These are phyloP conservation scores for Dilophus febrilis DNA, from an alignment of 2,888 invertebrate species.

Conservation along the genomic window DNA sequence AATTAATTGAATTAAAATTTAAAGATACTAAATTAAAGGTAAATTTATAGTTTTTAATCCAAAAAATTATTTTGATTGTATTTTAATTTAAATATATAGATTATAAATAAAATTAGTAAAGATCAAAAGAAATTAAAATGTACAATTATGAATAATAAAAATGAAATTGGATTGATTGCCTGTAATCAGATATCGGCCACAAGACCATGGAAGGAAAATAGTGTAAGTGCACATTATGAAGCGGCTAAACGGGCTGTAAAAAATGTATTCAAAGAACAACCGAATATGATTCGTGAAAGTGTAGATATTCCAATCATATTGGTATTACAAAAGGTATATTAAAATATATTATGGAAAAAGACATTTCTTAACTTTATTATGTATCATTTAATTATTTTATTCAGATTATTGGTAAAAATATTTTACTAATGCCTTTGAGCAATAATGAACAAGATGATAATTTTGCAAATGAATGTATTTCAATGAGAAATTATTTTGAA, in stretches of 20 bases:
- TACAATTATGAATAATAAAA: conserved; percentile 3
- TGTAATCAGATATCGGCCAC: conserved; percentile 18
- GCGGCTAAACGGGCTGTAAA: conserved; percentile 29
- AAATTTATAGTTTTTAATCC: neutral
- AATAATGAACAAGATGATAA: conserved; percentile 15
- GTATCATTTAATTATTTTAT: too few relatives aligned
- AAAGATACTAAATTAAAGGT: conserved; percentile 3
- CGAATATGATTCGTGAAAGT: conserved; percentile 30
- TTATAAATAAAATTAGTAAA: too few relatives aligned
- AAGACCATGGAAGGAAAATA: conserved; percentile 30
- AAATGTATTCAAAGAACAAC: conserved; percentile 32
- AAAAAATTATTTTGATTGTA: neutral
- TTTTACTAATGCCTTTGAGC: neutral
- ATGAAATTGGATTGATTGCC: conserved; percentile 13
- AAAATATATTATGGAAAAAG: too few relatives aligned
- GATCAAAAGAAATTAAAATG: too few relatives aligned
- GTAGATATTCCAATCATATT: conserved; percentile 23
- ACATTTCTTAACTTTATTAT: too few relatives aligned
- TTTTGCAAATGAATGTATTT: conserved; percentile 22
- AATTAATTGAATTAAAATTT: conserved; percentile 8
- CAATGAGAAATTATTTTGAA: conserved; percentile 26
- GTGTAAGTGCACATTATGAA: conserved; percentile 23
- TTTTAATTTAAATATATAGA: neutral
- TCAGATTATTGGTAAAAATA: neutral
- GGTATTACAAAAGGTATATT: conserved; percentile 21